Percentiles rank a stretch among this genome's conserved stretches.
Evolutionary conservation across 2,888 invertebrate genomes (phyloP).

Genomic region (Parthenolecanium corni): DNA sequence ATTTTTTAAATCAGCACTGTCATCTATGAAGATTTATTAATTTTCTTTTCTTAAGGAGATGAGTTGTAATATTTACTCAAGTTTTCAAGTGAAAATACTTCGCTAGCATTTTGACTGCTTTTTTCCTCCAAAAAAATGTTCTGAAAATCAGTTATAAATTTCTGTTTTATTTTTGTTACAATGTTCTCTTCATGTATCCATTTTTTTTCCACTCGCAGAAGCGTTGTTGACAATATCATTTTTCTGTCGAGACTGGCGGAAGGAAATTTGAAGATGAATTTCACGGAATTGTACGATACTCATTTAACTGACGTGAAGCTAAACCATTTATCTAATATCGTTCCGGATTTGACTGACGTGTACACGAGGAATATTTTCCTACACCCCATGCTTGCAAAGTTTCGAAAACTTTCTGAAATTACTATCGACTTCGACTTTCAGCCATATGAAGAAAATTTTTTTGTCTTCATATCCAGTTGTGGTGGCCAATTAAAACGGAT

Average conservation of each 20-base stretch:
- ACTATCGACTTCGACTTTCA: slow-evolving; percentile 21
- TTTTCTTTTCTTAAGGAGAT: too few species aligned
- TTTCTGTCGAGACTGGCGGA: slow-evolving; percentile 32
- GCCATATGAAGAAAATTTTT: slow-evolving; percentile 19
- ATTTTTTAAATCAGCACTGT: too few species aligned
- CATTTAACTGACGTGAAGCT: slow-evolving; percentile 33
- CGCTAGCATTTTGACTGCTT: too few species aligned
- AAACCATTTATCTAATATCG: slow-evolving; percentile 5
- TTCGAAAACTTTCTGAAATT: slow-evolving; percentile 1
- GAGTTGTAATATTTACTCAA: too few species aligned
- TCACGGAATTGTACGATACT: slow-evolving; percentile 36
- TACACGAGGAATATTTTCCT: slow-evolving; percentile 17
- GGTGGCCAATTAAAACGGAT: slow-evolving; percentile 14
- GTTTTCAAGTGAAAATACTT: too few species aligned
- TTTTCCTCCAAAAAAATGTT: too few species aligned
- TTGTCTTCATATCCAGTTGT: slow-evolving; percentile 2
- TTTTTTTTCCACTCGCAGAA: slow-evolving; percentile 32
- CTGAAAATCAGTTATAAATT: too few species aligned
- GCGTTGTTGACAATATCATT: slow-evolving; percentile 36
- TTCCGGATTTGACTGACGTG: slow-evolving; percentile 13
- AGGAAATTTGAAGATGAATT: slow-evolving; percentile 31
- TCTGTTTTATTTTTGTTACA: too few species aligned
- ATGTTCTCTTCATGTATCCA: background rate
- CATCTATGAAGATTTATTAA: too few species aligned
- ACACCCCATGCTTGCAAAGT: background rate